These are phyloP conservation scores for Coronaproctus castanopsis DNA, from an alignment of 2,888 invertebrate genomes.

Conservation along the genomic window DNA sequence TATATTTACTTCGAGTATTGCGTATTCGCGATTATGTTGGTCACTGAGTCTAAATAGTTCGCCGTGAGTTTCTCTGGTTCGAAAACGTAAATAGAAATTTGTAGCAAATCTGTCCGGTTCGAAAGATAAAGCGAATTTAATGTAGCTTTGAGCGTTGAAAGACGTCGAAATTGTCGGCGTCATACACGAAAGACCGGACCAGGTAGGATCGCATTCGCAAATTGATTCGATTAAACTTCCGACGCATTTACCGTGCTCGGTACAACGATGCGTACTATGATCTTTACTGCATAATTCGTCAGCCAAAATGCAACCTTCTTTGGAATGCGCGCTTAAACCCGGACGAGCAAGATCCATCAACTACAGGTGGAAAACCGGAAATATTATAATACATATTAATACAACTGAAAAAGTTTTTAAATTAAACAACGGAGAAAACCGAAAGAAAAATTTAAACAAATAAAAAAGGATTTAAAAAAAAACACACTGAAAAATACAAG, in stretches of 20 bases:
- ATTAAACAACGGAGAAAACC: no score
- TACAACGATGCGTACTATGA: constrained; percentile 59
- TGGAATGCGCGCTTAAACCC: constrained; percentile 64
- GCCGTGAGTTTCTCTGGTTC: constrained; percentile 80
- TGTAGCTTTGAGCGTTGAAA: constrained; percentile 82
- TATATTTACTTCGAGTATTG: constrained; percentile 53
- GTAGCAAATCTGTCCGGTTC: constrained; percentile 82
- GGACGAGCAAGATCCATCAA: constrained; percentile 89
- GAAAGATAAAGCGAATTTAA: constrained; percentile 88
- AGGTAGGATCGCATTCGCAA: constrained; percentile 90
- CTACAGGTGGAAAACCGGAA: constrained; percentile 24
- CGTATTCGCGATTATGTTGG: constrained; percentile 83
- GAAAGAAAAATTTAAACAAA: no score
- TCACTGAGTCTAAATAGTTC: constrained; percentile 85
- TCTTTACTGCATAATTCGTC: constrained; percentile 79
- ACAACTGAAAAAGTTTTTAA: no score
- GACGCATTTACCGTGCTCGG: constrained; percentile 78
- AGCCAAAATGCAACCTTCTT: constrained; percentile 78
- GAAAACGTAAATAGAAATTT: constrained; percentile 78
- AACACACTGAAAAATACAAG: no score
- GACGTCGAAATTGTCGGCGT: constrained; percentile 73
- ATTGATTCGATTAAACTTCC: constrained; percentile 72
- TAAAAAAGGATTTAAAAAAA: no score
- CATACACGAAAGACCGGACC: constrained; percentile 75
- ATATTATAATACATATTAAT: background rate